phyloP scores from a whole-genome alignment of 2,797 vertebrate genomes.

The Delichon dasypus region DNA sequence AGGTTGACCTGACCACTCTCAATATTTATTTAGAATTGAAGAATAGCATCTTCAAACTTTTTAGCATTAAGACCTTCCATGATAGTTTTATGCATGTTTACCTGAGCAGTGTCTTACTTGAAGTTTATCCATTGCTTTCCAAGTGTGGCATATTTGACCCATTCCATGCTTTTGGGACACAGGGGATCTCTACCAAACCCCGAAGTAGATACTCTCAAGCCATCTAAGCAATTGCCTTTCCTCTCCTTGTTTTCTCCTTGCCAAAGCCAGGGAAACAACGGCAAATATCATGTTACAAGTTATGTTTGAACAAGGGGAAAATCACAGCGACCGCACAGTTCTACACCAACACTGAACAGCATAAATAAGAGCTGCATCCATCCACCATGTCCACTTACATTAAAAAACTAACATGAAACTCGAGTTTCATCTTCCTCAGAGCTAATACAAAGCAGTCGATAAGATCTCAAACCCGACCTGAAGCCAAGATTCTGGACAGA shows the following conservation, averaged over 20 bases:
- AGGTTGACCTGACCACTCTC: background rate
- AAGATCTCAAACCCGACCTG: background rate
- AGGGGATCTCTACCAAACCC: background rate
- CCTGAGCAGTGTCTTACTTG: background rate
- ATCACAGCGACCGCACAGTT: background rate
- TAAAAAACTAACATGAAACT: background rate
- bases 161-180: background rate
- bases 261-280: background rate
- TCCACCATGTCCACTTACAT: background rate
- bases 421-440: background rate
- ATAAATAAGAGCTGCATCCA: background rate
- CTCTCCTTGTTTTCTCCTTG: constrained; percentile 6
- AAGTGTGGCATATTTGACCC: background rate
- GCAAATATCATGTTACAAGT: background rate
- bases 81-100: background rate
- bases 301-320: background rate
- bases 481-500: background rate
- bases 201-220: background rate
- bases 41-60: background rate
- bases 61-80: background rate
- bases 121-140: background rate
- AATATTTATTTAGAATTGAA: background rate
- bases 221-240: background rate
- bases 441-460: background rate
- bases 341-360: background rate